Percentiles rank a stretch among this genome's conserved stretches.
phyloP scores from a whole-genome alignment of 64 coral and sea anemone genomes.

The Montipora cactus region DNA sequence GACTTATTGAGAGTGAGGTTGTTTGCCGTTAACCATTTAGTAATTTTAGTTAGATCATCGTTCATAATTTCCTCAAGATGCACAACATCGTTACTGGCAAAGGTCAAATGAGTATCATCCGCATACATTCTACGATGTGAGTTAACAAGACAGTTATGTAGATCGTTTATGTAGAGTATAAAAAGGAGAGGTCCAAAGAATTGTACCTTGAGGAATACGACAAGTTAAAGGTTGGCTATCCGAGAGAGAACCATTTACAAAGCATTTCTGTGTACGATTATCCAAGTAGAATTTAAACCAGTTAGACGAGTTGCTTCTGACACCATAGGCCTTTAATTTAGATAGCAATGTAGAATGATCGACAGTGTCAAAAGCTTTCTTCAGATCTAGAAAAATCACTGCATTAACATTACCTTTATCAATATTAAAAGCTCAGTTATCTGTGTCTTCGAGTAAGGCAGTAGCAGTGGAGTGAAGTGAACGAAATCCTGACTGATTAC shows the following conservation, averaged over 20 bases:
- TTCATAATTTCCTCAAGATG: no score
- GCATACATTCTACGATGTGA: constrained; percentile 54
- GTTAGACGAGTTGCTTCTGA: constrained; percentile 12
- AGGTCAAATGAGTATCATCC: constrained; percentile 32
- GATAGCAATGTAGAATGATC: constrained; percentile 46
- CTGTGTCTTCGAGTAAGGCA: neutral
- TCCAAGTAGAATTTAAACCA: constrained; percentile 15
- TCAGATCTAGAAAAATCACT: constrained; percentile 17
- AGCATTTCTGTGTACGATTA: constrained; percentile 57
- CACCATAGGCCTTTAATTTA: constrained; percentile 41
- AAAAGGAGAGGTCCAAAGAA: constrained; percentile 51
- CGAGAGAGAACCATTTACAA: constrained; percentile 42
- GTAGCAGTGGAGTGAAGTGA: constrained; percentile 33
- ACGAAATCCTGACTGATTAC: constrained; percentile 28
- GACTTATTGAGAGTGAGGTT: no score
- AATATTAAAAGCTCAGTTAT: no score
- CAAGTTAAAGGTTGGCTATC: constrained; percentile 1
- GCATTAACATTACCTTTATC: constrained; percentile 34
- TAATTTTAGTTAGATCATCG: constrained; percentile 24
- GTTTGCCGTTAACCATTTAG: constrained; percentile 8
- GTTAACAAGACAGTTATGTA: constrained; percentile 46
- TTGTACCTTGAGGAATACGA: constrained; percentile 49
- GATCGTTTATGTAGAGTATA: constrained; percentile 59
- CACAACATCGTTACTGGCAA: no score
- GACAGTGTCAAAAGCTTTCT: constrained; percentile 47